A percentile compares a stretch with the other conserved stretches of the same genome.
phyloP scores from a whole-genome alignment of 1,140 invertebrate species.

The Melanaphis sacchari region DNA sequence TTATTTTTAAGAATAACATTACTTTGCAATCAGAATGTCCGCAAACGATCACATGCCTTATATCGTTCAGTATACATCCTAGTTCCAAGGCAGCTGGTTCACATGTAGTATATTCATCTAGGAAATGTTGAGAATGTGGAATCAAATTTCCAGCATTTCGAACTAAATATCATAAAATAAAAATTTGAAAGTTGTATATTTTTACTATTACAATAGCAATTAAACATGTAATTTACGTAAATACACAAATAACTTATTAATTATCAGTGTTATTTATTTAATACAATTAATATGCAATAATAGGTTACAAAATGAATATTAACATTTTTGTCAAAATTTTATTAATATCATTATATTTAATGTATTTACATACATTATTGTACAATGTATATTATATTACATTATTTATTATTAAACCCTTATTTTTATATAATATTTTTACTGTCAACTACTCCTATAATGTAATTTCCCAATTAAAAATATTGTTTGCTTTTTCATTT shows the following conservation, averaged over 20 bases:
- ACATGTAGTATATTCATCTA: slow-evolving; percentile 85
- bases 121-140: slow-evolving; percentile 87
- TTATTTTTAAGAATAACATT: slow-evolving; percentile 48
- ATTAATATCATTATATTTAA: background rate
- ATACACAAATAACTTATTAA: background rate
- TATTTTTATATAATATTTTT: background rate
- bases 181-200: slow-evolving; percentile 62
- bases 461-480: background rate
- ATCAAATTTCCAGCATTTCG: slow-evolving; percentile 94
- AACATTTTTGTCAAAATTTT: background rate
- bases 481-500: no score
- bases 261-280: background rate
- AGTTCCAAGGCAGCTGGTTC: slow-evolving; percentile 94
- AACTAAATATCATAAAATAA: slow-evolving; percentile 67
- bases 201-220: background rate
- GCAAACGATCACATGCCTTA: slow-evolving; percentile 92
- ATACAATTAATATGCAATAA: background rate
- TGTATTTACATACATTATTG: background rate
- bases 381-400: background rate
- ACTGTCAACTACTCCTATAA: background rate
- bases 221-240: background rate
- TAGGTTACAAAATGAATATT: background rate
- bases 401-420: background rate
- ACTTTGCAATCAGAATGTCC: slow-evolving; percentile 96
- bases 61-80: slow-evolving; percentile 91